Conservation (phyloP, 64 coral and sea anemone species). For the Porites lutea region DNA sequence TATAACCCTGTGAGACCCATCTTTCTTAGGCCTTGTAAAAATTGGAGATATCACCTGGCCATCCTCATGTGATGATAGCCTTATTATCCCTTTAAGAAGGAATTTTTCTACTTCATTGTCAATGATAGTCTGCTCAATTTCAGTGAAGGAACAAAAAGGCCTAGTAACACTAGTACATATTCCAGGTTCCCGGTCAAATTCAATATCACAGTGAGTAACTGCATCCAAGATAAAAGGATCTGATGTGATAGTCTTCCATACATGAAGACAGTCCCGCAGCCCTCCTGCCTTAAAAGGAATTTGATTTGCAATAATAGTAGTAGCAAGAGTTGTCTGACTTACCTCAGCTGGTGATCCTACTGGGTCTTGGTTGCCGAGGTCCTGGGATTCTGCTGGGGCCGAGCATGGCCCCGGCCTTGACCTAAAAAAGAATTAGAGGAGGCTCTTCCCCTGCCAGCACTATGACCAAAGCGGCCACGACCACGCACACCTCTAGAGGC, state of each 20-base stretch:
- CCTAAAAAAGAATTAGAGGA: conserved; percentile 59
- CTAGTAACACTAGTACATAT: conserved; percentile 20
- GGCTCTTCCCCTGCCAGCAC: not conserved
- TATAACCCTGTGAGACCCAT: too few relatives aligned
- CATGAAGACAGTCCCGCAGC: conserved; percentile 19
- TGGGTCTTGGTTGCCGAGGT: conserved; percentile 34
- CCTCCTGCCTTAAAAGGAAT: conserved; percentile 35
- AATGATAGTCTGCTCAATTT: conserved; percentile 58
- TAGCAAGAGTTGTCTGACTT: conserved; percentile 29
- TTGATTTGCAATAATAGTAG: conserved; percentile 52
- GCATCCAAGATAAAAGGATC: conserved; percentile 78
- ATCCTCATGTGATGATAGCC: too few relatives aligned
- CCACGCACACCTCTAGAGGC: conserved; percentile 29
- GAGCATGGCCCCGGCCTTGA: conserved; percentile 26
- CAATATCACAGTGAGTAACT: conserved; percentile 55
- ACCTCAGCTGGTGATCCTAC: conserved; percentile 55
- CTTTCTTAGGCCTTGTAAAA: too few relatives aligned
- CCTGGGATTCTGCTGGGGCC: conserved; percentile 14
- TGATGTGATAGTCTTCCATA: conserved; percentile 68
- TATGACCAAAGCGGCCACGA: not conserved
- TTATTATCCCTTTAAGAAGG: too few relatives aligned
- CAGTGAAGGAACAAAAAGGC: conserved; percentile 6
- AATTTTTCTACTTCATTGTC: conserved; percentile 63
- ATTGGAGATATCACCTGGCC: too few relatives aligned
- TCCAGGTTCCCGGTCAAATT: conserved; percentile 49